Evolutionary conservation across 2,113 vertebrate species (phyloP), one percentile per base, ranked within the genome.

Genomic region (Mungos mungo): DNA sequence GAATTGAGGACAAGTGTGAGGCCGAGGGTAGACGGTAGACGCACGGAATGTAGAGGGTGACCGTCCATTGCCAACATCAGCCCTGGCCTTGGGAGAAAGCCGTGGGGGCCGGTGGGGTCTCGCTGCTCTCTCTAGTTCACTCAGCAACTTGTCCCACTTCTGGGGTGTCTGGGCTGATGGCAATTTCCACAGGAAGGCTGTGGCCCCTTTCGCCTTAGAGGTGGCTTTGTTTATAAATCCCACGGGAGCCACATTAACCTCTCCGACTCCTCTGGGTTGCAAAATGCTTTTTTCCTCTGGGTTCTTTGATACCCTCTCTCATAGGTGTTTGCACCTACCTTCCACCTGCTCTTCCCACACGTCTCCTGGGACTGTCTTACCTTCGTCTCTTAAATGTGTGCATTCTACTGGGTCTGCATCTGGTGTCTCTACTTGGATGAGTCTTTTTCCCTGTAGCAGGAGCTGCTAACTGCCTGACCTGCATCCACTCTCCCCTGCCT

Each of bases 21-120:
- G 63, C 29, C 7, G 11, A n/a, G 27, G 50, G 80, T 47, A 66
- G 47, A 85, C 15, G 50, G 80, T 47, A 66, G 47, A 85, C 15
- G 5, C n/a, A 11, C 5, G 38, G 69, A 68, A 54, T 54, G 31
- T 4, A 72, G 35, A 8, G 15, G 29, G 8, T 65, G 25, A 27
- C 66, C 31, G 47, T 38, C 0, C 0, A 8, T 7, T n/a, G n/a
- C 45, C 41, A 74, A 7, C 4, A 4, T 69, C 31, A 33, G 60
- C 4, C 2, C 35, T 63, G 35, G 33, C 83, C 74, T 80, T 35
- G 5, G 79, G 16, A 89, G 54, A 79, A 65, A 57, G 19, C 47
- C 11, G 7, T 3, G 11, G 47, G 35, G 31, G 19, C 57, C 54
- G 45, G 33, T 10, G 50, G 45, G 7, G n/a, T 7, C 66, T 31